Percentiles rank a stretch among this genome's conserved stretches.
phyloP scores from a whole-genome alignment of 2,888 invertebrate genomes.

The Clitarchus hookeri region DNA sequence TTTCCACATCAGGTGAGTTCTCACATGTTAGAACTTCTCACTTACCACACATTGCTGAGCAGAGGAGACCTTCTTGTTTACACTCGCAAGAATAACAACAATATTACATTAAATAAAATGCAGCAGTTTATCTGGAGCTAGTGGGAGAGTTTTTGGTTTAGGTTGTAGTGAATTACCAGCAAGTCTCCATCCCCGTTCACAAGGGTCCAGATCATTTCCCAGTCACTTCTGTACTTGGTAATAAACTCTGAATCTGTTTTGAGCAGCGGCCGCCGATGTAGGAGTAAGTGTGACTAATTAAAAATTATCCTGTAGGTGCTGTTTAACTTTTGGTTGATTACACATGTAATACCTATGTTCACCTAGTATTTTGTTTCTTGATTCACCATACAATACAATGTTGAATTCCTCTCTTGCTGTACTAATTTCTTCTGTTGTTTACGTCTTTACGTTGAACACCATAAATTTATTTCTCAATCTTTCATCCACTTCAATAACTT shows the following conservation, averaged over 20 bases:
- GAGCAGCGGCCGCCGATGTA: neutral
- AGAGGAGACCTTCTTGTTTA: conserved; percentile 10
- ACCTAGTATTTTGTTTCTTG: too few species aligned
- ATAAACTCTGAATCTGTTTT: conserved; percentile 2
- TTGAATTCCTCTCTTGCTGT: too few species aligned
- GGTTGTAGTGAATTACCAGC: conserved; percentile 7
- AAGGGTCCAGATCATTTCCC: conserved; percentile 19
- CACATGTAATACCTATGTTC: too few species aligned
- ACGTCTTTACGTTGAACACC: too few species aligned
- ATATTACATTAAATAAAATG: neutral
- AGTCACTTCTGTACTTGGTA: neutral
- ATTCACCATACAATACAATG: too few species aligned
- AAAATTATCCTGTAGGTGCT: conserved; percentile 4
- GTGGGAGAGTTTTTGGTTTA: neutral
- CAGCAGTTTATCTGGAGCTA: conserved; percentile 1
- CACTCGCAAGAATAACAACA: conserved; percentile 8
- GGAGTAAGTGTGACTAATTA: conserved; percentile 11
- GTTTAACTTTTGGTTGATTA: too few species aligned
- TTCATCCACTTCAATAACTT: too few species aligned
- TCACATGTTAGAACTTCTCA: conserved; percentile 15
- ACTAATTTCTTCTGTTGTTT: too few species aligned
- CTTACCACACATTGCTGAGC: conserved; percentile 12
- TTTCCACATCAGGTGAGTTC: neutral
- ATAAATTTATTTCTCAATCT: too few species aligned
- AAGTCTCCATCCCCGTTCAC: conserved; percentile 14